These are phyloP conservation scores for Megalops atlanticus DNA, from an alignment of 2,113 vertebrate species.

Conservation along the genomic window DNA sequence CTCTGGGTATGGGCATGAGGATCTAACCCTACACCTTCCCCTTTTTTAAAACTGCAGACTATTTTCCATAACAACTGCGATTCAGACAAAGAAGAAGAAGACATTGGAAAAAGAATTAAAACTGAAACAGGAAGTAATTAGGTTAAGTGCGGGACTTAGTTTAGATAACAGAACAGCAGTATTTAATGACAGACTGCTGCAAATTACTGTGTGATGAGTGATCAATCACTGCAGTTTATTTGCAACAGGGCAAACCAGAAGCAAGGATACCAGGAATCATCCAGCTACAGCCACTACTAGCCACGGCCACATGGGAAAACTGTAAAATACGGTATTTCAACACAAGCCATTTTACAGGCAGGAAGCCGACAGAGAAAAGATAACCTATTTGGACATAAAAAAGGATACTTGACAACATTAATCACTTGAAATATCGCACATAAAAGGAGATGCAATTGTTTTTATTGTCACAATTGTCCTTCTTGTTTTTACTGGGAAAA, in stretches of 20 bases:
- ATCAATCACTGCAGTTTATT: background rate
- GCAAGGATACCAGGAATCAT: too few species aligned
- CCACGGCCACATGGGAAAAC: too few species aligned
- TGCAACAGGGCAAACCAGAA: background rate
- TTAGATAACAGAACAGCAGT: background rate
- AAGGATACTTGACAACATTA: background rate
- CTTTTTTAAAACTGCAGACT: slow-evolving; percentile 2
- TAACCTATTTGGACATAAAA: background rate
- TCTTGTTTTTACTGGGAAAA: too few species aligned
- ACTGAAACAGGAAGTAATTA: background rate
- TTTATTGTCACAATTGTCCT: too few species aligned
- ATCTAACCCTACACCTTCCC: background rate
- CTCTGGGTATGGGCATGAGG: background rate
- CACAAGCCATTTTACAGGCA: background rate
- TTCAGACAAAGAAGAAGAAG: slow-evolving; percentile 2
- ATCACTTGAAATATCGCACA: too few species aligned
- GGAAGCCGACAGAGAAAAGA: background rate
- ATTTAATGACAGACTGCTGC: background rate
- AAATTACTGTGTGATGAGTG: background rate
- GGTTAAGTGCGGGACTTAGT: background rate
- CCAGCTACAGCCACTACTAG: too few species aligned
- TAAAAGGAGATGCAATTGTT: too few species aligned
- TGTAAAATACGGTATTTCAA: background rate
- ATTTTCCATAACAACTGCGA: background rate
- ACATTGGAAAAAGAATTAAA: background rate